These are phyloP conservation scores for Orius insidiosus DNA, from an alignment of 1,140 invertebrate genomes.

Conservation along the genomic window DNA sequence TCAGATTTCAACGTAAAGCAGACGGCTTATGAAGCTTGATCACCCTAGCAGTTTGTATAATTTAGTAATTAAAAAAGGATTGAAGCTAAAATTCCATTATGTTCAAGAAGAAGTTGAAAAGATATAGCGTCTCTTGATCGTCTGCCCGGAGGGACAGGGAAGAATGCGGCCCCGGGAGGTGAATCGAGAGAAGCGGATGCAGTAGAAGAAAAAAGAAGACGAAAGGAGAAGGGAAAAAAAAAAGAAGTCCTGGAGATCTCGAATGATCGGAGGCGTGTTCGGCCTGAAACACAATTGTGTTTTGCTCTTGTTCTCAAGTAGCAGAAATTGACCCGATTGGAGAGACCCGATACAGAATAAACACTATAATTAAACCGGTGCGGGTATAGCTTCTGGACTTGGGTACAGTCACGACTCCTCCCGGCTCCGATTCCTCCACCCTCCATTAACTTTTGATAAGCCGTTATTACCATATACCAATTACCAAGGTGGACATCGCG, in stretches of 20 bases:
- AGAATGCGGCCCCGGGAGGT: background rate
- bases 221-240: too few species aligned
- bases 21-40: too few species aligned
- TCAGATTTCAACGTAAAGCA: too few species aligned
- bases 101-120: too few species aligned
- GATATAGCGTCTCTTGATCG: too few species aligned
- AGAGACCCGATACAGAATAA: slow-evolving; percentile 9
- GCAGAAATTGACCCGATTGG: slow-evolving; percentile 17
- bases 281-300: slow-evolving; percentile 1
- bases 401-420: slow-evolving; percentile 13
- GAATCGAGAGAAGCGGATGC: background rate
- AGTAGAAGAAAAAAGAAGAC: too few species aligned
- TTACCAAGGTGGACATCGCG: slow-evolving; percentile 13
- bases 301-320: slow-evolving; percentile 17
- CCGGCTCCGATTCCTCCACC: background rate
- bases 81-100: too few species aligned
- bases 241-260: too few species aligned
- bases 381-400: slow-evolving; percentile 15
- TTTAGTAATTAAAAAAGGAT: too few species aligned
- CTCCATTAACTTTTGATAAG: slow-evolving; percentile 17
- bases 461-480: slow-evolving; percentile 16
- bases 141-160: background rate
- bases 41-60: too few species aligned
- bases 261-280: too few species aligned
- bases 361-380: slow-evolving; percentile 16